phyloP scores from a whole-genome alignment of 2,888 invertebrate species.

The Drosophila pegasa region DNA sequence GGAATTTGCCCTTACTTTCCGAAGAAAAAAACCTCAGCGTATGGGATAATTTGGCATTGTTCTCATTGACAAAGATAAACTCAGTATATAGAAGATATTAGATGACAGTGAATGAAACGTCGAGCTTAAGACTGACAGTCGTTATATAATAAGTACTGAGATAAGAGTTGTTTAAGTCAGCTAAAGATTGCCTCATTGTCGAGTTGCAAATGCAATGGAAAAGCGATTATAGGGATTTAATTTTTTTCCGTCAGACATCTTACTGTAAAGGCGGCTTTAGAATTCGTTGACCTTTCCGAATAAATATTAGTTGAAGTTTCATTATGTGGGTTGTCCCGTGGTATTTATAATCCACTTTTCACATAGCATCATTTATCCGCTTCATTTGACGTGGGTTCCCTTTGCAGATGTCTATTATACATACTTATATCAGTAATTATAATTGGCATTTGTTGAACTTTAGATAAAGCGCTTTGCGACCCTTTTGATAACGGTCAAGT shows the following conservation, averaged over 20 bases:
- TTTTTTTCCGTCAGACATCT: neutral
- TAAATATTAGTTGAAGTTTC: neutral
- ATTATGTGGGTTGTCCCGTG: neutral
- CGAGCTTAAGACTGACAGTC: neutral
- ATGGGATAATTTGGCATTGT: conserved; percentile 12
- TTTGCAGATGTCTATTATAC: conserved; percentile 11
- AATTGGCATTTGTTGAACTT: conserved; percentile 63
- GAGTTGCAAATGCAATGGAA: neutral
- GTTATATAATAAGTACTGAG: neutral
- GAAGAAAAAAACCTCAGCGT: conserved; percentile 3
- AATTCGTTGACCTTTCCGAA: neutral
- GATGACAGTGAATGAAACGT: neutral
- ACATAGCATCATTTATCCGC: neutral
- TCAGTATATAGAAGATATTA: neutral
- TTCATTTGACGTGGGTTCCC: conserved; percentile 58
- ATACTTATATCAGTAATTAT: conserved; percentile 63
- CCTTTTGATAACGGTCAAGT: conserved; percentile 69
- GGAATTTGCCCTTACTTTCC: conserved; percentile 8
- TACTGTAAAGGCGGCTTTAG: neutral
- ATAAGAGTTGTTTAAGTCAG: neutral
- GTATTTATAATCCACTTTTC: neutral
- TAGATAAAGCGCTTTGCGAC: conserved; percentile 39
- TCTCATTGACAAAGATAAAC: conserved; percentile 2
- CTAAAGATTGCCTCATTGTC: neutral
- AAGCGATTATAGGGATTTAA: neutral